Evolutionary conservation across 2,113 vertebrate genomes (phyloP).

Genomic region (Oxyruncus cristatus): DNA sequence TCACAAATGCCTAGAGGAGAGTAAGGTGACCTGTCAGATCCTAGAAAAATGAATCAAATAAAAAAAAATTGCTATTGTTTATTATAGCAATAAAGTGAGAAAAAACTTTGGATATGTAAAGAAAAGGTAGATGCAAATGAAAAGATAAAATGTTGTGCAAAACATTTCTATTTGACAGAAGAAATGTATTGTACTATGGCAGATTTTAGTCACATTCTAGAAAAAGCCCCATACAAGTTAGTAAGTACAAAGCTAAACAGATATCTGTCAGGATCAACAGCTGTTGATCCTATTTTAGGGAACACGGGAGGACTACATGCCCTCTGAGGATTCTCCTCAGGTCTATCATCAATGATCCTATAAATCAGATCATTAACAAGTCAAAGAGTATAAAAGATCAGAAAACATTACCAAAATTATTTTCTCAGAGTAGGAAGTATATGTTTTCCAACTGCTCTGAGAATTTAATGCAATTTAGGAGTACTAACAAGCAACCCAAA

Average conservation of each 20-base stretch:
- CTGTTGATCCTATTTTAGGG: background rate
- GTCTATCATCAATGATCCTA: accelerated
- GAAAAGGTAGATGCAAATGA: background rate
- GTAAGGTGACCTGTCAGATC: background rate
- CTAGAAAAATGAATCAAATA: background rate
- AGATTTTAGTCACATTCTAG: background rate
- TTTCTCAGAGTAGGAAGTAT: background rate
- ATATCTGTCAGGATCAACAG: background rate
- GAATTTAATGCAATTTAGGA: background rate
- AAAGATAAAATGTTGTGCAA: too few species aligned
- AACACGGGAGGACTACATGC: background rate
- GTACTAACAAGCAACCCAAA: background rate
- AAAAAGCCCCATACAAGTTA: background rate
- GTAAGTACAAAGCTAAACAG: background rate
- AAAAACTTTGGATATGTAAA: background rate
- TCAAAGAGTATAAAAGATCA: background rate
- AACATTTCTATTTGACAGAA: too few species aligned
- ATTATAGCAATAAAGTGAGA: background rate
- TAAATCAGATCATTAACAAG: background rate
- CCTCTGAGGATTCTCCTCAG: background rate
- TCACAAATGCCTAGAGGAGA: background rate
- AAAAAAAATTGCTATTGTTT: accelerated
- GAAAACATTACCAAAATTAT: background rate
- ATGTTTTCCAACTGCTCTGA: background rate
- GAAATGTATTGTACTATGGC: background rate